Evolutionary conservation across 2,113 vertebrate genomes (phyloP), one percentile per base, ranked within the genome.

Genomic region (Petroica traversi): DNA sequence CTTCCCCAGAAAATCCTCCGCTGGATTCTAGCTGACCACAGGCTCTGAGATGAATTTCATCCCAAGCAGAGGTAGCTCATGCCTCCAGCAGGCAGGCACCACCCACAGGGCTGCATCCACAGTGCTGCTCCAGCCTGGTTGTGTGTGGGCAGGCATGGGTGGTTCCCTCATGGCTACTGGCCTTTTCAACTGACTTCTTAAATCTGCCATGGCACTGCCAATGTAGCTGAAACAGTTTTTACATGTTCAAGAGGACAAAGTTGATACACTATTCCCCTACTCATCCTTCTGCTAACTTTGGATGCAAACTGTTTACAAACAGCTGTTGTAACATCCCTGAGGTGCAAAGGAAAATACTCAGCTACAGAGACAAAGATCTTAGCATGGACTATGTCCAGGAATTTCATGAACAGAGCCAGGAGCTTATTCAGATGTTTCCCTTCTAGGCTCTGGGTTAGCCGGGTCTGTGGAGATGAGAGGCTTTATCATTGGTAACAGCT

Each of bases 251-350:
- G 77, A 85, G 91, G 80, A 83, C 77, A 91, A n/a, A 92, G 36
- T 34, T 88, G 95, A 93, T 93, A 94, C 4, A 19, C 40, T 85
- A 95, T 88, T 91, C 77, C 71, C 29, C n/a, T n/a, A 14, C 34
- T 95, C 63, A 59, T 33, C 41, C 74, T 49, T 78, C 73, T 89
- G 80, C 91, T 95, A 94, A 94, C 93, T 95, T 95, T 91, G 95
- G 77, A 91, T 77, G 57, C 48, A 54, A 79, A 83, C 63, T 96
- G 95, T 97, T 97, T 96, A 97, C 95, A 97, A 97, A 97, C 94
- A 96, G 96, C 95, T 97, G 97, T 91, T 81, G 81, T 67, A 95
- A 95, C 89, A 96, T 95, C 97, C 88, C 93, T 51, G 34, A 91
- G 82, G 80, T 92, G 94, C 85, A 75, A 94, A 94, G 55, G 51